Conservation (phyloP, 2,888 invertebrate genomes). For the Melangyna quadrimaculata region DNA sequence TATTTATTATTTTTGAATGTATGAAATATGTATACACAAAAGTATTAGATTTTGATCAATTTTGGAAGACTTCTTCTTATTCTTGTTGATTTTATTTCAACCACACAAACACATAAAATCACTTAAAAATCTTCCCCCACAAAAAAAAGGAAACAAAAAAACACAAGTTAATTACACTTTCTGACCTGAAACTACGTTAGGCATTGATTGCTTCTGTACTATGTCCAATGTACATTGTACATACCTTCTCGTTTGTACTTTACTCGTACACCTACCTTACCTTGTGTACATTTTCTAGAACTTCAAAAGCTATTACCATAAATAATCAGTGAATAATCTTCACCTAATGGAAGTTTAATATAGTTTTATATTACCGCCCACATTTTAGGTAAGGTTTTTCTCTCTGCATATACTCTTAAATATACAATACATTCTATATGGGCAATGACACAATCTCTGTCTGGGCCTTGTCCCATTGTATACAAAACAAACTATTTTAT, state of each 20-base stretch:
- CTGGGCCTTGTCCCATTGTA: neutral
- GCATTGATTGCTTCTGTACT: constrained; percentile 52
- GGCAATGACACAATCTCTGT: neutral
- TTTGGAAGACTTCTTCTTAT: too few species aligned
- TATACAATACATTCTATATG: neutral
- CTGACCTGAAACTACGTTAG: constrained; percentile 35
- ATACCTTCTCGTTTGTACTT: too few species aligned
- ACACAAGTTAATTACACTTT: constrained; percentile 52
- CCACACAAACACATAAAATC: neutral
- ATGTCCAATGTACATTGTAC: too few species aligned
- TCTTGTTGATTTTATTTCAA: neutral
- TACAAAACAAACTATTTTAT: neutral
- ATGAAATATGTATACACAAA: too few species aligned
- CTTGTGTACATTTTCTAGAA: constrained; percentile 34
- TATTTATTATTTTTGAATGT: too few species aligned
- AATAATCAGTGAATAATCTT: constrained; percentile 69
- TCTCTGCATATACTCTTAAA: neutral
- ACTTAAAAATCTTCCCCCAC: neutral
- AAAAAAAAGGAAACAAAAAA: neutral
- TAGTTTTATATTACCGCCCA: constrained; percentile 18
- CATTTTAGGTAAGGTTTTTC: neutral
- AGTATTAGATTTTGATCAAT: too few species aligned
- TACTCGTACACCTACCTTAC: too few species aligned
- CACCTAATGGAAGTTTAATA: constrained; percentile 63
- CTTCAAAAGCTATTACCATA: constrained; percentile 65